phyloP scores from a whole-genome alignment of 2,113 vertebrate genomes.

The Salvator merianae region DNA sequence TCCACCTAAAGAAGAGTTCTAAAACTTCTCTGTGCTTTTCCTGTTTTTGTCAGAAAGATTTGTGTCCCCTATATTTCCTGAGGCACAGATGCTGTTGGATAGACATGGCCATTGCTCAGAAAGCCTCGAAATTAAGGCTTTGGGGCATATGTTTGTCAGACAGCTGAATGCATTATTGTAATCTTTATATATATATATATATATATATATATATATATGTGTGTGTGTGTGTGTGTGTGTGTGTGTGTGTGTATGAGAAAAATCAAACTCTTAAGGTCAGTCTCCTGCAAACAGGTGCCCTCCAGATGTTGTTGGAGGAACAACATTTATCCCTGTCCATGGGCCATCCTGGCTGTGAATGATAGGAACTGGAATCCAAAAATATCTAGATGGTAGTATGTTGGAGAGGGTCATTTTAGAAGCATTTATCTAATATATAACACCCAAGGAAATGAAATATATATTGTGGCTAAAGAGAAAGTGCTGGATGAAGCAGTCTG shows the following conservation, averaged over 20 bases:
- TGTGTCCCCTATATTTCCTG: too few species aligned
- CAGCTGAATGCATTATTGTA: not conserved
- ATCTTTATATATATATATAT: not conserved
- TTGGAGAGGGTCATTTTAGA: too few species aligned
- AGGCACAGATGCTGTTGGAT: not conserved
- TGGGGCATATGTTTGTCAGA: not conserved
- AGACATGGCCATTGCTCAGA: not conserved
- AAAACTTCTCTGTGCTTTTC: not conserved
- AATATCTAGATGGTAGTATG: too few species aligned
- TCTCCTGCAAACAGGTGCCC: too few species aligned
- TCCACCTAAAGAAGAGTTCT: not conserved
- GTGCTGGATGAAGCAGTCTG: not conserved
- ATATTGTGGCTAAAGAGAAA: not conserved
- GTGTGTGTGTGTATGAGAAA: too few species aligned
- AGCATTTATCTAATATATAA: not conserved
- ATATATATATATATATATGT: not conserved
- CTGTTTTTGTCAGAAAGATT: not conserved
- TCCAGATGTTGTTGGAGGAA: too few species aligned
- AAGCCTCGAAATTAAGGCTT: not conserved
- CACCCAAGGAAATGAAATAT: not conserved
- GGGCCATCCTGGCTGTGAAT: not conserved
- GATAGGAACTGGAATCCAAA: too few species aligned
- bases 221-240: too few species aligned
- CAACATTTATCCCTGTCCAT: too few species aligned
- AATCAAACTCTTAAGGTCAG: not conserved